These are phyloP conservation scores for Spisula solida DNA, from an alignment of 2,888 invertebrate species.

Conservation along the genomic window DNA sequence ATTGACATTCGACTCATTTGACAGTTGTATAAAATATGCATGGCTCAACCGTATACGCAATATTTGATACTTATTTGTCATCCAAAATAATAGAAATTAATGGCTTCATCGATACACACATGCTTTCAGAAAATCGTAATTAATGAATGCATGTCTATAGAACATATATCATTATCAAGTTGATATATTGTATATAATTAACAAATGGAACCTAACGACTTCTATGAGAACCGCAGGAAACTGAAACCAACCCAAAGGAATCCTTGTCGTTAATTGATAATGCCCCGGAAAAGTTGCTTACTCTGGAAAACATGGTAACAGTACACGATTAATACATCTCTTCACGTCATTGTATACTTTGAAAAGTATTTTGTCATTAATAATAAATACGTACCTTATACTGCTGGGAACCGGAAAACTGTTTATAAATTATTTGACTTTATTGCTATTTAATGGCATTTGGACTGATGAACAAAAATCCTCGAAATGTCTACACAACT, in stretches of 20 bases:
- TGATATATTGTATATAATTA: slow-evolving; percentile 45
- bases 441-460: neutral
- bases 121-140: slow-evolving; percentile 16
- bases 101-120: neutral
- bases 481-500: neutral
- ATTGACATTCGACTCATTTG: neutral
- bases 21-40: slow-evolving; percentile 2
- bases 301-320: neutral
- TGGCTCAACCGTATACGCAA: neutral
- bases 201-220: slow-evolving; percentile 45
- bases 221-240: slow-evolving; percentile 34
- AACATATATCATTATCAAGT: slow-evolving; percentile 29
- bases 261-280: slow-evolving; percentile 39
- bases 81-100: neutral
- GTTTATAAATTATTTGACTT: slow-evolving; percentile 18
- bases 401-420: neutral
- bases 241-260: slow-evolving; percentile 44
- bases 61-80: neutral
- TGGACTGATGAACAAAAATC: slow-evolving; percentile 1
- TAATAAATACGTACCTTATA: slow-evolving; percentile 33
- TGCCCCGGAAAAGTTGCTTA: neutral
- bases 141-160: slow-evolving; percentile 31
- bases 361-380: slow-evolving; percentile 47
- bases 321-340: slow-evolving; percentile 38
- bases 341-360: slow-evolving; percentile 50